phyloP scores from a whole-genome alignment of 2,797 vertebrate genomes.

The Chiroxiphia lanceolata region DNA sequence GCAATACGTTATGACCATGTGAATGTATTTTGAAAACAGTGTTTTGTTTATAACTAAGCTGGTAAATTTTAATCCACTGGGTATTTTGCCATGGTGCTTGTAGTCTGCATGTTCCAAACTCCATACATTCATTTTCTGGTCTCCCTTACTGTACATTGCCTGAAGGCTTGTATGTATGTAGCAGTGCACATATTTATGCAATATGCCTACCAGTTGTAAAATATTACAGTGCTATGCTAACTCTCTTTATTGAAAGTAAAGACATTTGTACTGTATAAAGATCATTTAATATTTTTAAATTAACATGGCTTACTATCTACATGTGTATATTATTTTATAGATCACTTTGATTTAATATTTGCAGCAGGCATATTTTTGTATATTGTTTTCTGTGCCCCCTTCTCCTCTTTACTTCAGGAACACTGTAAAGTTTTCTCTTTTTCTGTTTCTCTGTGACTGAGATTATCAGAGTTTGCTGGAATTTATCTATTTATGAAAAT shows the following conservation, averaged over 20 bases:
- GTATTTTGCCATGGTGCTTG: not conserved
- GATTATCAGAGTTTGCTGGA: not conserved
- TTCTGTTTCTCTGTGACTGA: not conserved
- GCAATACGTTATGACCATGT: not conserved
- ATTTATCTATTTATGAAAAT: conserved; percentile 3
- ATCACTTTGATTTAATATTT: not conserved
- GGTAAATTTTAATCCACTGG: not conserved
- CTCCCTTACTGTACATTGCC: not conserved
- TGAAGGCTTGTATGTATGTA: not conserved
- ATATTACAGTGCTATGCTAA: not conserved
- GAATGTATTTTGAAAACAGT: not conserved
- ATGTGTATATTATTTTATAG: conserved; percentile 3
- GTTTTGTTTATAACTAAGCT: not conserved
- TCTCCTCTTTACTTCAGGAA: not conserved
- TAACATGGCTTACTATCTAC: not conserved
- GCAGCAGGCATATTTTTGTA: not conserved
- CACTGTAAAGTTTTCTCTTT: not conserved
- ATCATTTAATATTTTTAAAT: conserved; percentile 11
- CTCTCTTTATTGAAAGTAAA: conserved; percentile 31
- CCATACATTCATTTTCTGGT: not conserved
- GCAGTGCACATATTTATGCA: not conserved
- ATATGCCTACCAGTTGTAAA: not conserved
- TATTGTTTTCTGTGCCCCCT: not conserved
- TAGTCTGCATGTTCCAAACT: not conserved
- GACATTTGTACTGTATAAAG: conserved; percentile 15